Conservation (phyloP, 1,140 invertebrate species). For the Calosoma granatense region DNA sequence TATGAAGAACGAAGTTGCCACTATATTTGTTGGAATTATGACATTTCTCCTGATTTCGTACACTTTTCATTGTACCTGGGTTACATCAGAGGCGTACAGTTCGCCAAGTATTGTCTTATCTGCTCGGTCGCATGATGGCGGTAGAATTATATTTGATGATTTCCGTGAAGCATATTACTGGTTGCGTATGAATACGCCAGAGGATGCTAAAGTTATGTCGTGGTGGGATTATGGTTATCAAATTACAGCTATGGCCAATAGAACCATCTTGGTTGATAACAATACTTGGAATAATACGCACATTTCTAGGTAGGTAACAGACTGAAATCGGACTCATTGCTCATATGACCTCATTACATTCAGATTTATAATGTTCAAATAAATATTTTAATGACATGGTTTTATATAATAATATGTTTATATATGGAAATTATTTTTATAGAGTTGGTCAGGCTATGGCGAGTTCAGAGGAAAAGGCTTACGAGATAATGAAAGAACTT, state of each 20-base stretch:
- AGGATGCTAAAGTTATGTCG: slow-evolving; percentile 94
- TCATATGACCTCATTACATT: no score
- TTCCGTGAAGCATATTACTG: slow-evolving; percentile 98
- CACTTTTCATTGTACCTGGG: slow-evolving; percentile 97
- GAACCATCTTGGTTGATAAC: slow-evolving; percentile 97
- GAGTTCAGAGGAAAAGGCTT: slow-evolving; percentile 89
- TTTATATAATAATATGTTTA: no score
- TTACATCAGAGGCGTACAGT: slow-evolving; percentile 97
- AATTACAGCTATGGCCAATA: slow-evolving; percentile 98
- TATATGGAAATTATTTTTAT: slow-evolving; percentile 19
- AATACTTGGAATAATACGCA: slow-evolving; percentile 99
- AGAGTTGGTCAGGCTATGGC: slow-evolving; percentile 97
- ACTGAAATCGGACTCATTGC: no score
- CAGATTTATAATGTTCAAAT: no score
- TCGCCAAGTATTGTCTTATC: slow-evolving; percentile 95
- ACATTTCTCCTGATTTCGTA: slow-evolving; percentile 82
- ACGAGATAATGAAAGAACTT: slow-evolving; percentile 93
- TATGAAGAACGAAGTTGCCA: slow-evolving; percentile 82
- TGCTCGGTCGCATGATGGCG: slow-evolving; percentile 87
- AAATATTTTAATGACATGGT: no score
- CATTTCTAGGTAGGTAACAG: slow-evolving; percentile 51
- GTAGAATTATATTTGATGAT: slow-evolving; percentile 92
- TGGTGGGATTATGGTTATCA: slow-evolving; percentile 99
- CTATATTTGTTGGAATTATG: slow-evolving; percentile 75
- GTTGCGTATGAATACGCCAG: slow-evolving; percentile 93